These are phyloP conservation scores for Candidula unifasciata DNA, from an alignment of 2,888 invertebrate species.

Conservation along the genomic window DNA sequence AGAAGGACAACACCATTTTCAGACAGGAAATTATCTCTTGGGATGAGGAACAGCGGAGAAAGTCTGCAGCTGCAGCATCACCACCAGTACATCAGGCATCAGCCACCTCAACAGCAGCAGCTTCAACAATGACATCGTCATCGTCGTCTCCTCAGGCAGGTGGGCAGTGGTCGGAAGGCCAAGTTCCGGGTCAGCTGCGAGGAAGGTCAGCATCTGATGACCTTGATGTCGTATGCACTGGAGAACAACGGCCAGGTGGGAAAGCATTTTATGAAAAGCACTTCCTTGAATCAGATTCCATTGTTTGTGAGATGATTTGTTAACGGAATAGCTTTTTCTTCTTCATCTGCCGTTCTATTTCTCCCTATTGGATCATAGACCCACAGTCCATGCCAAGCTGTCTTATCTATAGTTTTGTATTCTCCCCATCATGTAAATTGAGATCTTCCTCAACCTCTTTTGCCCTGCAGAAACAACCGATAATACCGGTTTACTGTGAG, in stretches of 20 bases:
- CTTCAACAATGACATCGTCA: slow-evolving; percentile 30
- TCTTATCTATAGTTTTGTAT: too few species aligned
- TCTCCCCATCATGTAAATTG: too few species aligned
- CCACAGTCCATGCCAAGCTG: too few species aligned
- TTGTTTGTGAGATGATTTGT: background rate
- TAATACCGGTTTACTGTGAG: too few species aligned
- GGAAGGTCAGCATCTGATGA: slow-evolving; percentile 59
- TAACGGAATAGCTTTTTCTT: too few species aligned
- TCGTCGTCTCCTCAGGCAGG: slow-evolving; percentile 15
- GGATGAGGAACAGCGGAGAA: slow-evolving; percentile 73
- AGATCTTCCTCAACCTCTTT: too few species aligned
- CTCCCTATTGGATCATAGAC: too few species aligned
- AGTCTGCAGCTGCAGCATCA: slow-evolving; percentile 19
- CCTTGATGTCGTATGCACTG: slow-evolving; percentile 58
- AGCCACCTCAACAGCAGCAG: slow-evolving; percentile 33
- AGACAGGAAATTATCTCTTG: slow-evolving; percentile 69
- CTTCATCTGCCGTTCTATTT: too few species aligned
- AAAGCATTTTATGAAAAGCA: background rate
- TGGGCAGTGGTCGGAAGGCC: background rate
- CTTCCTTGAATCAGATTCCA: background rate
- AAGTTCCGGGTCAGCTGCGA: background rate
- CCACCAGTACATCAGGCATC: slow-evolving; percentile 45
- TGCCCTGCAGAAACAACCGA: too few species aligned
- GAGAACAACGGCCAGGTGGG: slow-evolving; percentile 61
- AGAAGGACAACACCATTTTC: slow-evolving; percentile 76